phyloP scores from a whole-genome alignment of 2,797 vertebrate genomes.

The Tragopan temminckii region DNA sequence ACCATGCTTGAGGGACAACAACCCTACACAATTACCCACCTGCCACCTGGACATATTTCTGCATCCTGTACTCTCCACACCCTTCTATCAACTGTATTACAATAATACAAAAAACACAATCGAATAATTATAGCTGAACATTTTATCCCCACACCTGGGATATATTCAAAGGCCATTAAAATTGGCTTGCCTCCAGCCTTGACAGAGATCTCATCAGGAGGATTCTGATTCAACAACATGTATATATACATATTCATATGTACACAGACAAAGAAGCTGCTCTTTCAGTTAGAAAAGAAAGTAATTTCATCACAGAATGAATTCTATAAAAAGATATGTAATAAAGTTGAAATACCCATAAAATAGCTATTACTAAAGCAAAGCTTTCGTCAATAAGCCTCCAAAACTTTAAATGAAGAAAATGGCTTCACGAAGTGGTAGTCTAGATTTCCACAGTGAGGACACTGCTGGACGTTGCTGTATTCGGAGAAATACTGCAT shows the following conservation, averaged over 20 bases:
- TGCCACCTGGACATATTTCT: not conserved
- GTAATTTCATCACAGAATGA: constrained; percentile 82
- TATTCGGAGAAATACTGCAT: constrained; percentile 99
- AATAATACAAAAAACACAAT: constrained; percentile 59
- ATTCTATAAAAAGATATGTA: constrained; percentile 88
- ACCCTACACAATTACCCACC: not conserved
- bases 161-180: constrained; percentile 55
- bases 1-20: constrained; percentile 19
- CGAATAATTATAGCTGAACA: constrained; percentile 36
- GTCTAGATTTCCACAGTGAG: constrained; percentile 99
- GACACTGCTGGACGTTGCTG: constrained; percentile 99
- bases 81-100: constrained; percentile 37
- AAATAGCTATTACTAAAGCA: constrained; percentile 92
- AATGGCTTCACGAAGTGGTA: constrained; percentile 99
- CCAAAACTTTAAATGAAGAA: constrained; percentile 98
- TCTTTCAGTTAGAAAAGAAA: constrained; percentile 86
- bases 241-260: constrained; percentile 78
- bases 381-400: constrained; percentile 99
- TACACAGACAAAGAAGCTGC: constrained; percentile 81
- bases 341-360: constrained; percentile 88
- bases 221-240: constrained; percentile 71
- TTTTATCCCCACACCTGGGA: constrained; percentile 18
- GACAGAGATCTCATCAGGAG: constrained; percentile 68
- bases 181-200: constrained; percentile 49
- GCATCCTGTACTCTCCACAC: not conserved